Percentiles rank a stretch among this genome's conserved stretches.
Evolutionary conservation across 2,797 vertebrate genomes (phyloP).

Genomic region (Mycteria americana): DNA sequence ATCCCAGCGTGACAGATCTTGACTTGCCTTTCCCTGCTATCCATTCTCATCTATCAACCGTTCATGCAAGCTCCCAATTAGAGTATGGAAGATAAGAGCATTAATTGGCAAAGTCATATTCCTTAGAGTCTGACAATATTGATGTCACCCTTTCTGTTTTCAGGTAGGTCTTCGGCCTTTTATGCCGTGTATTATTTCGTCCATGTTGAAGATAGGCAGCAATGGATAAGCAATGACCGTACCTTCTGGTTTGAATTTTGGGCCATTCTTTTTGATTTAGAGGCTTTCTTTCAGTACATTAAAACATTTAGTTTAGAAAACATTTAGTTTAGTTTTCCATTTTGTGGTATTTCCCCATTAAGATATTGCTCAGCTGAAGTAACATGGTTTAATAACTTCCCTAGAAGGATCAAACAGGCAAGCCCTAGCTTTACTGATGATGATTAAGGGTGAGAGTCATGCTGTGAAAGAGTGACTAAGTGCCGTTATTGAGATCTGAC

Average conservation of each 20-base stretch:
- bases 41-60: neutral
- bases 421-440: neutral
- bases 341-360: neutral
- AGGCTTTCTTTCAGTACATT: neutral
- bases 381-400: constrained; percentile 3
- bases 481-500: constrained; percentile 12
- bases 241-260: constrained; percentile 5
- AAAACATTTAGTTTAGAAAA: neutral
- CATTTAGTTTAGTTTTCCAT: neutral
- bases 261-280: neutral
- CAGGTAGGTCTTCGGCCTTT: neutral
- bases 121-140: neutral
- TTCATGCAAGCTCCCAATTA: neutral
- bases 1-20: neutral
- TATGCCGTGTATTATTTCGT: neutral
- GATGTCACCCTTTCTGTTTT: neutral
- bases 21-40: neutral
- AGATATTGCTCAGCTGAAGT: neutral
- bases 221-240: neutral
- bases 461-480: constrained; percentile 23
- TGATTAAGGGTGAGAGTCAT: constrained; percentile 29
- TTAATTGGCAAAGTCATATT: neutral
- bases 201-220: neutral
- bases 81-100: neutral
- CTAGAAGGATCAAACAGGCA: constrained; percentile 10